Base-by-base conservation (phyloP, 2,888 invertebrate genomes). In the Lithophane socia region DNA sequence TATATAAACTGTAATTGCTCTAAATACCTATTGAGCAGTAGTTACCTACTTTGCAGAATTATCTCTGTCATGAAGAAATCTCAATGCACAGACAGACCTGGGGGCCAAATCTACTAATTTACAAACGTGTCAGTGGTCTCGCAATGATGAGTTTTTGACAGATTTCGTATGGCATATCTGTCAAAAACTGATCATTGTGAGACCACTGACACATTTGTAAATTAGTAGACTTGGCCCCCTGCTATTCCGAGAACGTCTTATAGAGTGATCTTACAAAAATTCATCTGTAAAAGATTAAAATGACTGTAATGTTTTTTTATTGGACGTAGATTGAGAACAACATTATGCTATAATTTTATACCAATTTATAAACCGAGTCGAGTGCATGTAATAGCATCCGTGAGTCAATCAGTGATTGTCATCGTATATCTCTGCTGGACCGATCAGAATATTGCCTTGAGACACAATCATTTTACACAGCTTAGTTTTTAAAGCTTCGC, bases 381-480 rank as follows among this genome's bases (percentile, higher is more conserved):
- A 83, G 77, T 78, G 87, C 73, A 75, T 71, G 73, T 85, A 60
- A 64, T 65, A 44, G 73, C 54, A 84, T 70, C 77, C 83, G 64
- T 76, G 69, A 75, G 29, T 64, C 86, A 86, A 86, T 86, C 68
- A 69, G 44, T 47, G 60, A 73, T 61, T 56, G 52, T 80, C 68
- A 73, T 78, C 78, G 87, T 66, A 73, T 75, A 70, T 70, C 61
- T 80, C n/a, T 64, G 54, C 13, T 71, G 54, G 60, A 47, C 37
- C 29, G 65, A 80, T 80, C 52, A 42, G 63, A 83, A 21, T 83
- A 63, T 56, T 84, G 63, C 79, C 47, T 78, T 61, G 79, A 80
- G 64, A 47, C 24, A n/a, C 64, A 65, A 65, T n/a, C 7, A 58
- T 69, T 63, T 58, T 58, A 64, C 16, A 63, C 5, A 37, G n/a